phyloP scores from a whole-genome alignment of 1,140 invertebrate genomes.

The Drosophila navojoa region DNA sequence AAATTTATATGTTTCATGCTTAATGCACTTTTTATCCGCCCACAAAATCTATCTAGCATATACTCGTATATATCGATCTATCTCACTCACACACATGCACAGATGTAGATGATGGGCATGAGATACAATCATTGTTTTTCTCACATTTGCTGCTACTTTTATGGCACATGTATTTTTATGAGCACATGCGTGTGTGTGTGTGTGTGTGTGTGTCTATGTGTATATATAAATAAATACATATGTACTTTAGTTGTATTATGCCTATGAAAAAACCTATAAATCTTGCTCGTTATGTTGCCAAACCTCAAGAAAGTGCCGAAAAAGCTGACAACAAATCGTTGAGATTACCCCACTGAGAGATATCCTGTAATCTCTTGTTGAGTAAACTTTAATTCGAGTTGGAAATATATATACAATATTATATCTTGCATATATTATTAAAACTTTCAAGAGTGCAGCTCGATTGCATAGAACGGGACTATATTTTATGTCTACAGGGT shows the following conservation, averaged over 20 bases:
- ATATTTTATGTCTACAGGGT: background rate
- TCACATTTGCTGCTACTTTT: constrained; percentile 29
- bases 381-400: too few relatives aligned
- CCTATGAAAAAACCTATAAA: constrained; percentile 37
- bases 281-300: constrained; percentile 39
- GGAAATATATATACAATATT: too few relatives aligned
- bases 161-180: constrained; percentile 30
- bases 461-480: too few relatives aligned
- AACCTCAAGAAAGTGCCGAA: constrained; percentile 15
- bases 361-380: background rate
- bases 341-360: background rate
- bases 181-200: background rate
- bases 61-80: background rate
- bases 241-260: constrained; percentile 37
- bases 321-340: background rate
- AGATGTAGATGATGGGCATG: background rate
- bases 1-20: too few relatives aligned
- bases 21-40: background rate
- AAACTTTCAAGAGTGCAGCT: too few relatives aligned
- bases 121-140: constrained; percentile 35
- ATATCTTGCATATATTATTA: too few relatives aligned
- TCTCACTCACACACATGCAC: background rate
- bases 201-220: background rate
- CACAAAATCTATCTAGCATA: background rate
- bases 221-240: constrained; percentile 29